phyloP scores from a whole-genome alignment of 1,140 invertebrate species.

The Thaumatotibia leucotreta region DNA sequence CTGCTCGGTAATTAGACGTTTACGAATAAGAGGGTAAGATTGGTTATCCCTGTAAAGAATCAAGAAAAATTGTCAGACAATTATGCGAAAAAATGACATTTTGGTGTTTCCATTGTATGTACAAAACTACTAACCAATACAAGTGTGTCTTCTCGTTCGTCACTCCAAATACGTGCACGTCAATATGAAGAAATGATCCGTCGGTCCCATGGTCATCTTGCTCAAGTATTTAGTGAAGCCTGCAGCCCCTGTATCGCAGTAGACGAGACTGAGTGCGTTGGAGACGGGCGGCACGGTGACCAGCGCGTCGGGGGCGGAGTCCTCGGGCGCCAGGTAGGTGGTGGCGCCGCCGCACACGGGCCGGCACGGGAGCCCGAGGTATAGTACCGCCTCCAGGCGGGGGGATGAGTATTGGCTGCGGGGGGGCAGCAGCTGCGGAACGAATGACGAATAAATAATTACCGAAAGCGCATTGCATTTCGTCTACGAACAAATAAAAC shows the following conservation, averaged over 20 bases:
- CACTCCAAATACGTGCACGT: slow-evolving; percentile 77
- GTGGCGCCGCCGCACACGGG: slow-evolving; percentile 65
- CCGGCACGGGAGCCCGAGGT: slow-evolving; percentile 72
- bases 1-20: no score
- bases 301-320: slow-evolving; percentile 53
- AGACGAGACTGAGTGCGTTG: slow-evolving; percentile 83
- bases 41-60: no score
- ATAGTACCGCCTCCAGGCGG: slow-evolving; percentile 78
- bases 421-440: slow-evolving; percentile 61
- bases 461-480: no score
- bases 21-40: no score
- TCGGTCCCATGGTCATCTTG: slow-evolving; percentile 57
- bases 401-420: slow-evolving; percentile 68
- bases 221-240: slow-evolving; percentile 82
- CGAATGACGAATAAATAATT: background rate
- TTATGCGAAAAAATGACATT: no score
- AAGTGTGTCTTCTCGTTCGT: slow-evolving; percentile 27
- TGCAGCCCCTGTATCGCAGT: slow-evolving; percentile 78
- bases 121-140: no score
- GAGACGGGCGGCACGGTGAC: slow-evolving; percentile 77
- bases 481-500: no score
- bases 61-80: no score
- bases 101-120: no score
- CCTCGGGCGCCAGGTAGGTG: slow-evolving; percentile 75
- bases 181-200: slow-evolving; percentile 74